These are phyloP conservation scores for Cantharis flavilabris DNA, from an alignment of 2,888 invertebrate species.

Conservation along the genomic window DNA sequence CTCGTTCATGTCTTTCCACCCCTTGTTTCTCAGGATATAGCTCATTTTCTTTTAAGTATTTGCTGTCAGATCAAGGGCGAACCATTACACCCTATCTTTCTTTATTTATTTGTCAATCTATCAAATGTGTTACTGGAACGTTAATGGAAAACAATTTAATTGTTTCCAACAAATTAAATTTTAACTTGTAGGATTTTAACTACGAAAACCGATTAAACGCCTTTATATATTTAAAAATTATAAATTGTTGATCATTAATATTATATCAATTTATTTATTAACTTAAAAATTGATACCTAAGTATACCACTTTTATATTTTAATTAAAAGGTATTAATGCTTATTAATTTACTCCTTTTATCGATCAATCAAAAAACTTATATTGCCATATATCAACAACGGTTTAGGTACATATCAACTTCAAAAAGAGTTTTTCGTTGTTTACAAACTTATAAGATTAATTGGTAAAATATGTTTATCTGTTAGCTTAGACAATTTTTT, in stretches of 20 bases:
- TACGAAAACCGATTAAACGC: neutral
- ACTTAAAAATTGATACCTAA: neutral
- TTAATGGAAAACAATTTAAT: slow-evolving; percentile 6
- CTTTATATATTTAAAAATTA: neutral
- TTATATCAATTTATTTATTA: neutral
- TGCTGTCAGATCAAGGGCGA: slow-evolving; percentile 20
- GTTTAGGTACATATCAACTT: neutral
- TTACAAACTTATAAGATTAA: neutral
- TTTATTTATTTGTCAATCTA: slow-evolving; percentile 50
- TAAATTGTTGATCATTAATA: neutral
- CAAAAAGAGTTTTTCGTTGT: neutral
- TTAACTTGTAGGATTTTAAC: neutral
- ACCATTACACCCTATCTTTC: slow-evolving; percentile 42
- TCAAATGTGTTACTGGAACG: slow-evolving; percentile 43
- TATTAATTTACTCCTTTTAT: neutral
- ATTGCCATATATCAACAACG: neutral
- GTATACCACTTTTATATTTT: neutral
- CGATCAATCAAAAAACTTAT: neutral
- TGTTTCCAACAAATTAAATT: neutral
- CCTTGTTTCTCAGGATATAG: slow-evolving; percentile 21
- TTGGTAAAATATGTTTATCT: neutral
- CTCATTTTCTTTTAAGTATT: slow-evolving; percentile 15
- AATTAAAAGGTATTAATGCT: neutral
- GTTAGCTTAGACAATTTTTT: neutral
- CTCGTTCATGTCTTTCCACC: slow-evolving; percentile 17